phyloP scores from a whole-genome alignment of 1,140 invertebrate genomes.

The Halotydeus destructor region DNA sequence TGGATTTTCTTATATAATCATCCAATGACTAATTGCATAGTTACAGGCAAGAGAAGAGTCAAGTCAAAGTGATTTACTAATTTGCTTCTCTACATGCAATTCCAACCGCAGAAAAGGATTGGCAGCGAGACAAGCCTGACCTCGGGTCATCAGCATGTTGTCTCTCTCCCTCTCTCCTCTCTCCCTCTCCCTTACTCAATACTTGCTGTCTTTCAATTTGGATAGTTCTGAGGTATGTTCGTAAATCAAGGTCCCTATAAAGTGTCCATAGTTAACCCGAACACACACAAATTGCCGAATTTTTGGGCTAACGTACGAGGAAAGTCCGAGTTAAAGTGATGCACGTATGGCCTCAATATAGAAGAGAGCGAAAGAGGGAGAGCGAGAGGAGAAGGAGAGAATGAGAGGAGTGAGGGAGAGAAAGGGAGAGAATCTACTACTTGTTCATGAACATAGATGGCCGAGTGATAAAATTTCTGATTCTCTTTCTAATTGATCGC shows the following conservation, averaged over 20 bases:
- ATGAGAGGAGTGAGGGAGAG: neutral
- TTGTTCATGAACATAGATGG: no score
- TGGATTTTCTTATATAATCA: neutral
- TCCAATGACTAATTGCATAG: neutral
- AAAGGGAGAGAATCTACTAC: neutral
- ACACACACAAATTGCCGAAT: neutral
- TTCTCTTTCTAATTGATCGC: no score
- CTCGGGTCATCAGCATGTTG: no score
- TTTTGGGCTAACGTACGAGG: neutral
- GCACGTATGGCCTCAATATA: neutral
- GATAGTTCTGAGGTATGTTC: neutral
- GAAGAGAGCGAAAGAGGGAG: neutral
- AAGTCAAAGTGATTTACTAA: neutral
- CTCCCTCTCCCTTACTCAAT: neutral
- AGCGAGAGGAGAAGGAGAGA: neutral
- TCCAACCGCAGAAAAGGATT: no score
- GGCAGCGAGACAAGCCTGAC: no score
- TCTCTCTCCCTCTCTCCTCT: neutral
- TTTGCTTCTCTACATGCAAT: neutral
- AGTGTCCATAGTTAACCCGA: neutral
- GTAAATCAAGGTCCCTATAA: neutral
- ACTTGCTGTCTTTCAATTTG: neutral
- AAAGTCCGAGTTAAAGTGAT: neutral
- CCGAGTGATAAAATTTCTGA: no score
- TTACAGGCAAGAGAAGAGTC: neutral